Evolutionary conservation across 2,888 invertebrate genomes (phyloP), one percentile per base, ranked within the genome.

Genomic region (Yponomeuta cagnagella): DNA sequence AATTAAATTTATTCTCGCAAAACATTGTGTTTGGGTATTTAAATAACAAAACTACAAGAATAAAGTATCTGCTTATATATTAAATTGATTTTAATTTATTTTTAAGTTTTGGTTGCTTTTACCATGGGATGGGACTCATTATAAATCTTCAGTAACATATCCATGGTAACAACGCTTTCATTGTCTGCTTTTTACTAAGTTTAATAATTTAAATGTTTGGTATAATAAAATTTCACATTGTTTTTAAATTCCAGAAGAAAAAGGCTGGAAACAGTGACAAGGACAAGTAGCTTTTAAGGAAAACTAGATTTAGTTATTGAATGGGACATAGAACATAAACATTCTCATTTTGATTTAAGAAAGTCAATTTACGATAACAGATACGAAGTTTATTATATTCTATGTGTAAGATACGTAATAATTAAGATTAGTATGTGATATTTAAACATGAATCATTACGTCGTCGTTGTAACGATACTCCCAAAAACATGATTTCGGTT

Each of bases 161-260:
- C 52, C 10, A 58, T 12, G 2, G 15, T 58, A 58, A 58, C 52
- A 58, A 15, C 52, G 52, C 23, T 64, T 68, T 48, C 23, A 12
- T 31, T 30, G n/a, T 2, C 23, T 23, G 30, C 64, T 64, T 64
- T 23, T n/a, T 64, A 30, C 33, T 37, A 33, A 48, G 1, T n/a
- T 69, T 10, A 69, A 31, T 5, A 69, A 52, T 23, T 48, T 52
- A 10, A 12, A 69, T 23, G 70, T 43, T 43, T 43, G 43, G 8
- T 43, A 1, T 43, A 43, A 43, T 43, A 12, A 69, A 63, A 69
- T 64, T 52, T 48, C 64, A 69, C 72, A 5, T 70, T 70, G 67
- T 75, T 76, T 77, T 73, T 76, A 67, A 72, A 77, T 81, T 81
- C 73, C 82, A 82, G 82, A 81, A 79, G 75, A 82, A 80, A 79